These are phyloP conservation scores for Xenopus borealis DNA, from an alignment of 2,113 vertebrate species.

Conservation along the genomic window DNA sequence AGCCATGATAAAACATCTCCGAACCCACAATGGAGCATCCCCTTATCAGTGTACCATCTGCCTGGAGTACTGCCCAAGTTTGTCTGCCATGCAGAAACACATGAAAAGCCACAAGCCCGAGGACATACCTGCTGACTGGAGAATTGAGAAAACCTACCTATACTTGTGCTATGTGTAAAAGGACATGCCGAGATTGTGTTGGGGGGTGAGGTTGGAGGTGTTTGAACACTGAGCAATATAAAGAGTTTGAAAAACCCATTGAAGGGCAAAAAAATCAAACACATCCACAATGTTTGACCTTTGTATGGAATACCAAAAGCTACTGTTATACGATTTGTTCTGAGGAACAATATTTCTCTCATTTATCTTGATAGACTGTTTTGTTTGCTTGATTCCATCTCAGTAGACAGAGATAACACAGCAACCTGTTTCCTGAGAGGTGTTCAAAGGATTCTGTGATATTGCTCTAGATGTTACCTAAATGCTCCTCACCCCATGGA, in stretches of 20 bases:
- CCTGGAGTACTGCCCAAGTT: slow-evolving; percentile 97
- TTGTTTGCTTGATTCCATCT: neutral
- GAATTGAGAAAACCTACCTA: slow-evolving; percentile 99
- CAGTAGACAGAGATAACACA: neutral
- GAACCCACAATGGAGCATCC: slow-evolving; percentile 96
- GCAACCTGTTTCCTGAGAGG: neutral
- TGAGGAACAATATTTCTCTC: neutral
- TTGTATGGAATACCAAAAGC: slow-evolving; percentile 12
- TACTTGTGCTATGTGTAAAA: slow-evolving; percentile 93
- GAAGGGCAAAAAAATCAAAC: slow-evolving; percentile 38
- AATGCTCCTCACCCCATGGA: neutral
- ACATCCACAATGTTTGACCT: slow-evolving; percentile 34
- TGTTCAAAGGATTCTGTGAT: neutral
- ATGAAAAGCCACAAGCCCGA: slow-evolving; percentile 98
- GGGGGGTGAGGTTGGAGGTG: slow-evolving; percentile 34
- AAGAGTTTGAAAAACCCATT: slow-evolving; percentile 10
- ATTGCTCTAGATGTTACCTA: neutral
- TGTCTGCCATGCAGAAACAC: slow-evolving; percentile 99
- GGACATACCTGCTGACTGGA: slow-evolving; percentile 96
- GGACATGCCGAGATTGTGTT: slow-evolving; percentile 30
- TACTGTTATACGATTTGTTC: neutral
- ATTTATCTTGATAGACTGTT: neutral
- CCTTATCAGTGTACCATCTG: slow-evolving; percentile 99
- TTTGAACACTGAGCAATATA: slow-evolving; percentile 50
- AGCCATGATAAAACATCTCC: slow-evolving; percentile 98